Base-by-base conservation (phyloP, 2,888 invertebrate genomes). In the Autographa pulchrina region DNA sequence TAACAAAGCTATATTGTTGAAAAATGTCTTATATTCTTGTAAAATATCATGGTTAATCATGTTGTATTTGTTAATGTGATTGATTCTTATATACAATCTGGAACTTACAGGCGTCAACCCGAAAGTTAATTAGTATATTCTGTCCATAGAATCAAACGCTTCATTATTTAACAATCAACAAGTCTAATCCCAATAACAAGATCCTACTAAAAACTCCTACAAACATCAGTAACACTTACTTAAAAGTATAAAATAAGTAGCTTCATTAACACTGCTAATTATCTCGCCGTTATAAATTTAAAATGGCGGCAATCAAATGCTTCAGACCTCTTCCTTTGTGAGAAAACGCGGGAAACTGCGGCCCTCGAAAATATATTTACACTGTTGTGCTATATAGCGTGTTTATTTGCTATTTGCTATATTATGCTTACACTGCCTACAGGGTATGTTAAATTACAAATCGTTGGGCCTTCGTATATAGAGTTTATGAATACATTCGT, bases 291-390 rank as follows among this genome's bases (percentile, higher is more conserved):
- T 66, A 72, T 66, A 70, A n/a, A 65, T 69, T 81, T 75, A 67
- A 70, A 79, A 74, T 66, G 75, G 61, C 66, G 65, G 66, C 58
- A 64, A 78, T 78, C 70, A 76, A 62, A 35, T 48, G 52, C 74
- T 75, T 61, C 31, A 60, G 61, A 38, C 31, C 70, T 70, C 82
- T 77, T 59, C 66, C 82, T 82, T 84, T 82, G 74, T 74, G 65
- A 41, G 60, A 59, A 31, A 43, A 70, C 38, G 54, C 48, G 62
- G 63, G 67, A 48, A 75, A 74, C 62, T 48, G 16, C 1, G 43
- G 54, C 38, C 16, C 63, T 68, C n/a, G 35, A 65, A 65, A 54
- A 62, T 65, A 61, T 78, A 71, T 75, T 75, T 63, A 25, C 48
- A 35, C 65, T 62, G 31, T 16, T 43, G 25, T 43, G 38, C n/a